phyloP scores from a whole-genome alignment of 2,888 invertebrate species.

The Malachius bipustulatus region DNA sequence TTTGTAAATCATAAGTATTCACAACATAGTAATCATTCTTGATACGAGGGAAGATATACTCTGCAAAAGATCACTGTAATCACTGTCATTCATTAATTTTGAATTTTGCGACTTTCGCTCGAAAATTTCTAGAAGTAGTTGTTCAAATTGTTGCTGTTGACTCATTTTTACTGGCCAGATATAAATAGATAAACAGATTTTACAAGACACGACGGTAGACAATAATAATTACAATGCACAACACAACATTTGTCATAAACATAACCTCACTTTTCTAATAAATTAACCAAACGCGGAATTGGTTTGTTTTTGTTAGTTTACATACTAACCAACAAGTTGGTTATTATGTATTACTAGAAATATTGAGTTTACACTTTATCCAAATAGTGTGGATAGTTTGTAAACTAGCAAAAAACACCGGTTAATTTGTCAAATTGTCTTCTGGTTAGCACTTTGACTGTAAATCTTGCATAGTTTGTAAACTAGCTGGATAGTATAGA shows the following conservation, averaged over 20 bases:
- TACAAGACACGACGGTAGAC: constrained; percentile 3
- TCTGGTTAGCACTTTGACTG: background rate
- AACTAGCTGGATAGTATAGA: background rate
- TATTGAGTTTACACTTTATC: constrained; percentile 2
- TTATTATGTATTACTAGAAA: constrained; percentile 1
- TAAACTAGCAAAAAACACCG: background rate
- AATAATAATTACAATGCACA: too few relatives aligned
- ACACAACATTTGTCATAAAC: background rate
- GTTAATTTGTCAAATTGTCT: background rate
- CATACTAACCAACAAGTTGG: constrained; percentile 3
- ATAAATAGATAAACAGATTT: background rate
- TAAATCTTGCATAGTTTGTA: background rate
- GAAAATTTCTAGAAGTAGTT: background rate
- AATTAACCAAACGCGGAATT: constrained; percentile 3
- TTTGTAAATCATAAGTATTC: constrained; percentile 3
- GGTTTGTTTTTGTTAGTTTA: background rate
- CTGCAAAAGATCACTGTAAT: background rate
- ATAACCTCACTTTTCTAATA: constrained; percentile 2
- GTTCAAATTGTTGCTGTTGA: constrained; percentile 2
- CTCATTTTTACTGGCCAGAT: background rate
- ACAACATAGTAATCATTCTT: constrained; percentile 1
- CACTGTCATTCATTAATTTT: constrained; percentile 3
- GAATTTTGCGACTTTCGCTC: constrained; percentile 1
- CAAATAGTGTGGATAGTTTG: constrained; percentile 1
- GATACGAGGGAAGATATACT: background rate